These are phyloP conservation scores for Empidonax alnorum DNA, from an alignment of 2,113 vertebrate species.

Conservation along the genomic window DNA sequence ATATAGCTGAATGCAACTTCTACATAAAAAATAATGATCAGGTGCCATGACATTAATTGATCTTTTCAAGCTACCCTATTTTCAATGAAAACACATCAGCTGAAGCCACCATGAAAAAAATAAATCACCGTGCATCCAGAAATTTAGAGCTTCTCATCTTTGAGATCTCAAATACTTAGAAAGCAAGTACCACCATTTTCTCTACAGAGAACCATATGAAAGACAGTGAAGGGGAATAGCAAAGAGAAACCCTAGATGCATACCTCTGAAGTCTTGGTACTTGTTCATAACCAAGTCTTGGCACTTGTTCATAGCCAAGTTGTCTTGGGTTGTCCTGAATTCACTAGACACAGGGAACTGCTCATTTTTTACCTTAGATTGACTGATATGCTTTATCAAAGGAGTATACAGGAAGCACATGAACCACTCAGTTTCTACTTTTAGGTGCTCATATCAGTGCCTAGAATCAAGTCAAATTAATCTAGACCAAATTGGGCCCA, in stretches of 20 bases:
- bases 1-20: neutral
- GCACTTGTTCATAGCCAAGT: neutral
- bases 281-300: neutral
- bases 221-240: neutral
- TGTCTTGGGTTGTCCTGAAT: neutral
- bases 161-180: neutral
- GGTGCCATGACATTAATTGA: neutral
- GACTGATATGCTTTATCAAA: neutral
- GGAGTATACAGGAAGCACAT: neutral
- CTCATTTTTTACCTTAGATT: neutral
- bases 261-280: neutral
- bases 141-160: neutral
- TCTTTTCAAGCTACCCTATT: neutral
- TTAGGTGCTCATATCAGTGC: neutral
- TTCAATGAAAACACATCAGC: neutral
- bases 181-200: neutral
- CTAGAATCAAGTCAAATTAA: neutral
- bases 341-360: neutral
- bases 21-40: neutral
- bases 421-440: neutral
- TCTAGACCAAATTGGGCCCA: neutral
- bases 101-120: neutral
- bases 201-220: neutral
- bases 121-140: neutral
- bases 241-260: neutral